Evolutionary conservation across 2,113 vertebrate species (phyloP), one percentile per base, ranked within the genome.

Genomic region (Catagonus wagneri): DNA sequence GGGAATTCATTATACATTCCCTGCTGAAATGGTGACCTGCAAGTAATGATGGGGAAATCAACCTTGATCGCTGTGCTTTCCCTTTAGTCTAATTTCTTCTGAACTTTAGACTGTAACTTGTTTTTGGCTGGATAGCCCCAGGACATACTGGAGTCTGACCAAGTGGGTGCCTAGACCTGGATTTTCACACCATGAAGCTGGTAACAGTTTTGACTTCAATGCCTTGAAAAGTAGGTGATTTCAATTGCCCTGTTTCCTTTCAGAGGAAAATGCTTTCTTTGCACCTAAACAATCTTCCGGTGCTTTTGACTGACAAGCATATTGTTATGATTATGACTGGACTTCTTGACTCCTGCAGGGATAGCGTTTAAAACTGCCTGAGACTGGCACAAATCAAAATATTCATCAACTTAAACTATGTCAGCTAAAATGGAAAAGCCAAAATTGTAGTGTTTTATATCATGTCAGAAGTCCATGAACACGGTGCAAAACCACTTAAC

Each of bases 341-440:
- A 98, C 98, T 98, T 96, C 97, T 81, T 98, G 98, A 98, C 98
- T 98, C 98, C 98, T 90, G 96, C 98, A 98, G 79, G 98, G 97
- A 97, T 97, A 97, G 98, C 97, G 97, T 95, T 98, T 98, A 98
- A 98, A 98, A 98, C 95, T 96, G 1, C 98, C 97, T 13, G 93
- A 98, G 97, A 98, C 98, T 98, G 98, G 98, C 98, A 99, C 98
- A 98, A 98, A 98, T 98, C 98, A 99, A 98, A 98, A 98, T 98
- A 98, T 98, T 98, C 88, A 95, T 22, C 39, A 98, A 97, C 97
- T 98, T 98, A 97, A 98, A 97, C 96, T 96, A 95, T 97, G 97
- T 97, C 97, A 97, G 97, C 98, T 98, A 98, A 98, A 98, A 98
- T 98, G 98, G 98, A 98, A 98, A 98, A 98, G 98, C 98, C 98